Base-by-base conservation (phyloP, 2,888 invertebrate species). In the Agapostemon virescens region DNA sequence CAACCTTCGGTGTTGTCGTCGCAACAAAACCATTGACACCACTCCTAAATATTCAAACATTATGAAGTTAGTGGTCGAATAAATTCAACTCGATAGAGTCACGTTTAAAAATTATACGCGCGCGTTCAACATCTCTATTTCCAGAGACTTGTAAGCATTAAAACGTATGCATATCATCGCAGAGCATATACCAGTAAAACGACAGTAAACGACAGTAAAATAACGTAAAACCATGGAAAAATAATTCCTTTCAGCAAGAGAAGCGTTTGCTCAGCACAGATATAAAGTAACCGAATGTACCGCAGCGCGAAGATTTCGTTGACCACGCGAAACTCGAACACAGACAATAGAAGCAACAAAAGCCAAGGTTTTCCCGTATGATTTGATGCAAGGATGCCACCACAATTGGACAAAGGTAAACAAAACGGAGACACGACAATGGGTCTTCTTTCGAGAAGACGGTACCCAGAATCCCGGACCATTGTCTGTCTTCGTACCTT, bases 321-420 rank as follows among this genome's bases (percentile, higher is more conserved):
- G 40, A 81, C 42, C 79, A 75, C 72, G 63, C 55, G 76, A 77
- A 75, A 85, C 72, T 70, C 71, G 45, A 23, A 17, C 17, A 17
- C 17, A 26, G 26, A 58, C 42, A 42, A 45, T 42, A 45, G n/a
- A 45, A n/a, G 58, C 63, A 74, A 69, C 58, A 73, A 69, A 38
- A 45, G 45, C 58, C 77, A 68, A 71, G 64, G 71, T 78, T 73
- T 64, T 4, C 30, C 30, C 49, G 75, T 80, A 77, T 80, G 79
- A 84, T 84, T 86, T 77, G 79, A 88, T 84, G 74, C 74, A 84
- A 85, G 71, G 83, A 72, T 76, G 75, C 81, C 77, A 61, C 82
- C 85, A 85, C 88, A 89, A 89, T 89, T 88, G 89, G 87, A 84
- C 87, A 76, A 84, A 87, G 86, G 89, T 89, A 91, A 90, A 91